Conservation (phyloP, 2,888 invertebrate species). For the Xanthorhoe spadicearia region DNA sequence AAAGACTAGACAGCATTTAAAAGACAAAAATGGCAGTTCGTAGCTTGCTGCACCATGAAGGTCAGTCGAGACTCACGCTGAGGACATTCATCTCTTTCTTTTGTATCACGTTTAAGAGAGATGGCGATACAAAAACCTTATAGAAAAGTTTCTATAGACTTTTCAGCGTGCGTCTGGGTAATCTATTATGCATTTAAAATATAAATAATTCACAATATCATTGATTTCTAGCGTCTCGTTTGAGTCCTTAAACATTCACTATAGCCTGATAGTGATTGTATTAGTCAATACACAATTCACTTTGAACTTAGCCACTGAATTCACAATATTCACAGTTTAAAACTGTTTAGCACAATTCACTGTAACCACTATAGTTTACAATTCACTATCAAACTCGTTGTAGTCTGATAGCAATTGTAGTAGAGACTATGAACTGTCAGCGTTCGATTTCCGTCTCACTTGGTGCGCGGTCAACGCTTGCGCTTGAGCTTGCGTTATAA, state of each 20-base stretch:
- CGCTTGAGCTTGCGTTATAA: slow-evolving; percentile 75
- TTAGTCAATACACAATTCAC: slow-evolving; percentile 6
- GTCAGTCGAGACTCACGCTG: slow-evolving; percentile 18
- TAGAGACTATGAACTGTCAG: slow-evolving; percentile 79
- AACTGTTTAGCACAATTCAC: slow-evolving; percentile 7
- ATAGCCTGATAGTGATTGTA: not conserved
- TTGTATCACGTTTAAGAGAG: slow-evolving; percentile 15
- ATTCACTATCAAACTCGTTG: slow-evolving; percentile 41
- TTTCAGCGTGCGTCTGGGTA: slow-evolving; percentile 6
- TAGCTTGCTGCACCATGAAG: slow-evolving; percentile 28
- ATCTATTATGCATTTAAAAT: slow-evolving; percentile 17
- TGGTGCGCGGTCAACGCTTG: slow-evolving; percentile 75
- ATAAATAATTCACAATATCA: slow-evolving; percentile 16
- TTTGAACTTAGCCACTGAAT: not conserved
- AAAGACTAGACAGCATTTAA: slow-evolving; percentile 36
- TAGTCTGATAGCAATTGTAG: slow-evolving; percentile 59
- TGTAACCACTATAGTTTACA: slow-evolving; percentile 17
- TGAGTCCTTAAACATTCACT: slow-evolving; percentile 10
- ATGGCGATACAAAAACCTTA: slow-evolving; percentile 9
- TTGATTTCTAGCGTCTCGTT: slow-evolving; percentile 11
- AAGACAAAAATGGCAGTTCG: slow-evolving; percentile 27
- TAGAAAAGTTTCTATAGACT: not conserved
- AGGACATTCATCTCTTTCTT: slow-evolving; percentile 12
- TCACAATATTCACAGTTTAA: not conserved
- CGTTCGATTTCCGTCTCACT: slow-evolving; percentile 80